These are phyloP conservation scores for Eremobia ochroleuca DNA, from an alignment of 2,888 invertebrate species.

Conservation along the genomic window DNA sequence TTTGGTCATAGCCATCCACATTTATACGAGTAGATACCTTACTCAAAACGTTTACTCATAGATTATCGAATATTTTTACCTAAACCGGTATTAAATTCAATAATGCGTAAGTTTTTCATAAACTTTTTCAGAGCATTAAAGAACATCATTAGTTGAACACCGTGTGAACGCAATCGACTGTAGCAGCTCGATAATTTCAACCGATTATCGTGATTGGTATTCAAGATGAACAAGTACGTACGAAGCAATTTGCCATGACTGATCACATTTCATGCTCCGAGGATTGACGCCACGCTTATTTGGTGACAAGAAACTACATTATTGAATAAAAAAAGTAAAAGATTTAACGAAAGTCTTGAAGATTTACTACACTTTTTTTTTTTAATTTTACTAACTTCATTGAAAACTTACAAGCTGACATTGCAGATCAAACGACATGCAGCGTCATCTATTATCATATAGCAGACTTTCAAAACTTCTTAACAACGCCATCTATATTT, in stretches of 20 bases:
- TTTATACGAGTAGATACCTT: not conserved
- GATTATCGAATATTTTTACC: not conserved
- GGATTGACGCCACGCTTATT: conserved; percentile 69
- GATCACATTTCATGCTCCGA: conserved; percentile 72
- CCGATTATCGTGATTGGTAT: conserved; percentile 68
- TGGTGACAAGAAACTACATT: conserved; percentile 55
- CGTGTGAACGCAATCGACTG: conserved; percentile 62
- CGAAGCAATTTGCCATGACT: conserved; percentile 72
- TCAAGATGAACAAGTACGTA: conserved; percentile 66
- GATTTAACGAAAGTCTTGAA: not conserved
- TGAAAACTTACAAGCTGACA: not conserved
- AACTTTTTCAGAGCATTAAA: conserved; percentile 3
- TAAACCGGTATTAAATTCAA: not conserved
- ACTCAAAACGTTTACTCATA: not conserved
- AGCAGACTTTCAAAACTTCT: fast-evolving
- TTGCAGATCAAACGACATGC: not conserved
- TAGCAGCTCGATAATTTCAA: conserved; percentile 63
- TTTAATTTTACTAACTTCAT: not conserved
- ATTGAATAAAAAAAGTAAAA: conserved; percentile 22
- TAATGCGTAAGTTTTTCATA: not conserved
- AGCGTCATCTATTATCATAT: conserved; percentile 48
- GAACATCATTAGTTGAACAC: conserved; percentile 39
- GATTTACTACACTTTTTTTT: not conserved
- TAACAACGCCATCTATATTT: conserved; percentile 31
- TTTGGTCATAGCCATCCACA: not conserved